Evolutionary conservation across 2,113 vertebrate genomes (phyloP).

Genomic region (Pygoscelis antarcticus): DNA sequence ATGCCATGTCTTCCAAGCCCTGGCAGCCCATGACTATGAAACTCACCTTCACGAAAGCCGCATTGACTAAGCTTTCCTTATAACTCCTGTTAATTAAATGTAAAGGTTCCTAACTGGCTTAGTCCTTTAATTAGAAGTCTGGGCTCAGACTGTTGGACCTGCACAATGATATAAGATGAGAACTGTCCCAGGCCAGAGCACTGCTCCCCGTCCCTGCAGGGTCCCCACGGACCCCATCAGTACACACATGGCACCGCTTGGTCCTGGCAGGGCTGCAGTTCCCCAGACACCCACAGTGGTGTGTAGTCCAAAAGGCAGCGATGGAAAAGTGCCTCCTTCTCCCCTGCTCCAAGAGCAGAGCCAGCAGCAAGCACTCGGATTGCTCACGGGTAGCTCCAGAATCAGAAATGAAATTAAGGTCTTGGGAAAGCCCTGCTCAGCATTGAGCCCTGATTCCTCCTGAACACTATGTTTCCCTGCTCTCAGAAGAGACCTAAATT

Average conservation of each 20-base stretch:
- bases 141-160: not conserved
- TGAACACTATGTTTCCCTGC: not conserved
- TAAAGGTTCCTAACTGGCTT: not conserved
- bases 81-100: not conserved
- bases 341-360: not conserved
- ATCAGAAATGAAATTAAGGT: not conserved
- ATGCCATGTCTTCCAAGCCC: not conserved
- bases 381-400: not conserved
- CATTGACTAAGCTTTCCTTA: not conserved
- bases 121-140: not conserved
- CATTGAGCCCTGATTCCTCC: not conserved
- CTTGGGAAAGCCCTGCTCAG: not conserved
- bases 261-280: not conserved
- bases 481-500: not conserved
- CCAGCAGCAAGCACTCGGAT: not conserved
- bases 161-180: not conserved
- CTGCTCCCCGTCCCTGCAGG: not conserved
- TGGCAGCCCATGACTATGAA: not conserved
- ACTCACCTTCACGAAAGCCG: not conserved
- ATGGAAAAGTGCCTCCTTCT: not conserved
- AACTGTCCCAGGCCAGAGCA: not conserved
- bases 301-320: not conserved
- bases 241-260: not conserved
- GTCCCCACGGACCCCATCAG: not conserved
- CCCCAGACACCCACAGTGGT: not conserved